Evolutionary conservation across 2,888 invertebrate species (phyloP), one percentile per base, ranked within the genome.

Genomic region (Cheilosia vernalis): DNA sequence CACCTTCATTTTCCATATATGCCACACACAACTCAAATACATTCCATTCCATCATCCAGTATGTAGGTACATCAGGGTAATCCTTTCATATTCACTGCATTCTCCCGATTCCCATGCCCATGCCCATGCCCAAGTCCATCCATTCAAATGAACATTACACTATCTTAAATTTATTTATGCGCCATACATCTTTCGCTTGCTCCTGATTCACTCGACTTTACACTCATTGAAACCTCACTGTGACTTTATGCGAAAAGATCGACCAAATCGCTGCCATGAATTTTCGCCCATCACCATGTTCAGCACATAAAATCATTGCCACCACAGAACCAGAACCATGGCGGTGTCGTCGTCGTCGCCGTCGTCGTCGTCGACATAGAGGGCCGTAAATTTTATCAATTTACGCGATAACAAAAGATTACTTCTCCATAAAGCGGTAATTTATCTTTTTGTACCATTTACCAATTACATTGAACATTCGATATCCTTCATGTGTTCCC

Each of bases 391-490:
- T 86, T 81, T 76, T 81, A 86, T 86, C 86, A 82, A 82, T 82
- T 86, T 82, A 86, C 81, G 82, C 86, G 86, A 86, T 86, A 86
- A 82, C 86, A 86, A 86, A 82, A 86, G 77, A 86, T 82, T 86
- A 86, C 86, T 82, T 82, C 82, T 86, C 73, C 78, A 86, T 86
- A 86, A 82, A 82, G 86, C 72, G 86, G 82, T 82, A 82, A 82
- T 86, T 86, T 82, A 82, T 82, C 86, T 86, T 86, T 86, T 86
- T 86, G 81, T 86, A 82, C 77, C 82, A 86, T 86, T 86, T 82
- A 86, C 86, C 86, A 86, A 86, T 82, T 82, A 86, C 77, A 82
- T 82, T 86, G 78, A 82, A 86, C 78, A 80, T 81, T 86, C 82
- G 69, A 86, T 81, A 82, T 78, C 69, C 77, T 69, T 86, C 73